Conservation (phyloP, 1,140 invertebrate species). For the Drosophila mayri region DNA sequence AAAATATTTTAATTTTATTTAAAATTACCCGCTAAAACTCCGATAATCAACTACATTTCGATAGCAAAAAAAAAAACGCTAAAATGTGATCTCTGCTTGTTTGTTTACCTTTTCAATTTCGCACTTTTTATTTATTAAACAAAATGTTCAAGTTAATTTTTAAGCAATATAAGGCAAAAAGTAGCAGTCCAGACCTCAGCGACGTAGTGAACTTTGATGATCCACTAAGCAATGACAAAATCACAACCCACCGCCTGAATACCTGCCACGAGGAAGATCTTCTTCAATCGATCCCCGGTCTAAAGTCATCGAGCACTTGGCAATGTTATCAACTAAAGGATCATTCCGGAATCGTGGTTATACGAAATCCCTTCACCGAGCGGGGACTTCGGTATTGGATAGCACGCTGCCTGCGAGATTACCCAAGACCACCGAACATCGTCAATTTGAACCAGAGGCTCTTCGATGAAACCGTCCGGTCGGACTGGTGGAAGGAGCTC, state of each 20-base stretch:
- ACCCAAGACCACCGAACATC: slow-evolving; percentile 91
- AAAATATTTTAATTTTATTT: too few relatives aligned
- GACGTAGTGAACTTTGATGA: slow-evolving; percentile 86
- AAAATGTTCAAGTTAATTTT: slow-evolving; percentile 86
- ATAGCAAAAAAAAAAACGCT: not conserved
- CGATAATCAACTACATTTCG: too few relatives aligned
- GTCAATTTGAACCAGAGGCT: slow-evolving; percentile 89
- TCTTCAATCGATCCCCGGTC: slow-evolving; percentile 5
- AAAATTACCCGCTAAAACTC: too few relatives aligned
- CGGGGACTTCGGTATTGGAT: slow-evolving; percentile 94
- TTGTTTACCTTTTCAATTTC: slow-evolving; percentile 2
- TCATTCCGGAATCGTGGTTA: slow-evolving; percentile 90
- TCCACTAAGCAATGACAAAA: slow-evolving; percentile 18
- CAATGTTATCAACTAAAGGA: slow-evolving; percentile 86
- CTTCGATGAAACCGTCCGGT: slow-evolving; percentile 42
- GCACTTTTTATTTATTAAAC: not conserved
- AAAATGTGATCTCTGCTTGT: not conserved
- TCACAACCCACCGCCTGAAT: slow-evolving; percentile 9
- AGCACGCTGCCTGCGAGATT: slow-evolving; percentile 90
- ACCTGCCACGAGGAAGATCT: not conserved
- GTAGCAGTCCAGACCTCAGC: slow-evolving; percentile 85
- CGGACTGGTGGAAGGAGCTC: slow-evolving; percentile 85
- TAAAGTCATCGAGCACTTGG: slow-evolving; percentile 87
- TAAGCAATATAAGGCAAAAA: slow-evolving; percentile 87
- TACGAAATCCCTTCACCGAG: slow-evolving; percentile 93